phyloP scores from a whole-genome alignment of 2,113 vertebrate species.

The Plectropomus leopardus region DNA sequence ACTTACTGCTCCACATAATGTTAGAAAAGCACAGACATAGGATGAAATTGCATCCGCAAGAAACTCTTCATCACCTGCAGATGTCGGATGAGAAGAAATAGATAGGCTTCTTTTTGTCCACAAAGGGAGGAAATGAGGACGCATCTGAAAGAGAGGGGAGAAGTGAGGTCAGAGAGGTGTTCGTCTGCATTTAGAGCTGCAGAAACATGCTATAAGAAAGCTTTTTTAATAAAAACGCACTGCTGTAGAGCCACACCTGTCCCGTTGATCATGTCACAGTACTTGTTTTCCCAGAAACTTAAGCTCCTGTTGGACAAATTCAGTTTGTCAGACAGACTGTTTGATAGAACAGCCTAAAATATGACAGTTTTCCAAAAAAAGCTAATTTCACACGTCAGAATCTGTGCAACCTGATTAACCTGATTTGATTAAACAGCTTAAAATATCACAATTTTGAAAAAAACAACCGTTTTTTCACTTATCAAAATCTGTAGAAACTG shows the following conservation, averaged over 20 bases:
- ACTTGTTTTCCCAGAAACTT: conserved; percentile 85
- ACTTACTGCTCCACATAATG: not conserved
- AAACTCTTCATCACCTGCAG: conserved; percentile 89
- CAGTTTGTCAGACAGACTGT: not conserved
- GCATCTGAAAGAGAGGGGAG: conserved; percentile 85
- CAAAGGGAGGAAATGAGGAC: conserved; percentile 91
- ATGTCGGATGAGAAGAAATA: conserved; percentile 95
- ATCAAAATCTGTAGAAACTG: not conserved
- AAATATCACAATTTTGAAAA: not conserved
- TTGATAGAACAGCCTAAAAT: not conserved
- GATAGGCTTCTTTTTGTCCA: conserved; percentile 84
- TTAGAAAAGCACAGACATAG: not conserved
- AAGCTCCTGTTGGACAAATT: conserved; percentile 83
- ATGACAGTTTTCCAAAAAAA: not conserved
- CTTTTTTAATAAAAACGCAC: not conserved
- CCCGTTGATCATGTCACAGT: conserved; percentile 95
- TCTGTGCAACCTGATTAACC: not conserved
- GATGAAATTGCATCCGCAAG: not conserved
- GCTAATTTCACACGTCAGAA: not conserved
- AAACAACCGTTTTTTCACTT: not conserved
- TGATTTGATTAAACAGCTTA: not conserved
- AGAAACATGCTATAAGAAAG: not conserved
- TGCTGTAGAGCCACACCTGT: conserved; percentile 86
- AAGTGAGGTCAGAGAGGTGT: not conserved
- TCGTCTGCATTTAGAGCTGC: not conserved